Evolutionary conservation across 2,797 vertebrate species (phyloP), one percentile per base, ranked within the genome.

Genomic region (Melanogrammus aeglefinus): DNA sequence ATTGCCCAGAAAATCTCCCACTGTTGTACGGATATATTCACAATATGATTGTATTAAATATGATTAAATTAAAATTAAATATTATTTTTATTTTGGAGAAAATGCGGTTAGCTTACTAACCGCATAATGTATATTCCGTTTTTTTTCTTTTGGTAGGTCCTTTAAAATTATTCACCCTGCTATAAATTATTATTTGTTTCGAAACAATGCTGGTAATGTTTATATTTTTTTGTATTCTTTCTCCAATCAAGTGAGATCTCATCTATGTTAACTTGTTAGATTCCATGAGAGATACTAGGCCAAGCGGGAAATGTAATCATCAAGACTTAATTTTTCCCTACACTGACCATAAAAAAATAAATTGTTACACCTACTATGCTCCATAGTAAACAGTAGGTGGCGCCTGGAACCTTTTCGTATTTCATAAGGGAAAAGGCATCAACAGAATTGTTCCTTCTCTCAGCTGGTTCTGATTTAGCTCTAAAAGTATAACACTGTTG

Each of bases 321-420:
- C n/a, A 27, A 24, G n/a, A 27, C 57, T 24, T 27, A 27, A 12
- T 69, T 69, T 6, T 63, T 9, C n/a, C n/a, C 21, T 7, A n/a
- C 57, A 63, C n/a, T 6, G 47, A 63, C 7, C 57, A 24, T 63
- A 7, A n/a, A 63, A 63, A 6, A 6, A 63, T n/a, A 16, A 0
- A 24, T 8, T 63, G 24, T 18, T 24, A 9, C 63, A 27, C n/a
- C 12, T 47, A 41, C 74, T 16, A 8, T 75, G 44, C 31, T 38
- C 41, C 27, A 24, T 36, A 57, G 6, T 75, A 14, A 75, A 47
- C 74, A 57, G 66, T 14, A 24, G 21, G 24, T 36, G 63, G 31
- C 9, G 38, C 33, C 47, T 51, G 75, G 66, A 44, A n/a, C 76
- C 77, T 70, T 33, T 78, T 71, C 10, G 24, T 27, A 9, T 9